Base-by-base conservation (phyloP, 2,888 invertebrate species). In the Selenia dentaria region DNA sequence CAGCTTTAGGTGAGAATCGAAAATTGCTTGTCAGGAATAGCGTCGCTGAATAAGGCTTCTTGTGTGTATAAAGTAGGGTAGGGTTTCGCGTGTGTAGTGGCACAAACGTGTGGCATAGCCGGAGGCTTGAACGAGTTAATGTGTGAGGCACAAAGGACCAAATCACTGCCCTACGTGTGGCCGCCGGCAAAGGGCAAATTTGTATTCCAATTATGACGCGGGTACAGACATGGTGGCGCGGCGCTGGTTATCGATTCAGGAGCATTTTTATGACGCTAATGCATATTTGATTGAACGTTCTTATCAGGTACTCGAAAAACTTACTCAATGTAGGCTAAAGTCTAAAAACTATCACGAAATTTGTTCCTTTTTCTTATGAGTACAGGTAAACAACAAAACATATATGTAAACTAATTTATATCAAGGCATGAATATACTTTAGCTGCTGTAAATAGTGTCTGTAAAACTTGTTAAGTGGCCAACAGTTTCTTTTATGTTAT, bases 121-220 rank as follows among this genome's bases (percentile, higher is more conserved):
- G 59, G 77, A 74, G 81, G 79, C 76, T 75, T 78, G 82, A 87
- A 88, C 88, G 87, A 89, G 86, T 86, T 88, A 87, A 88, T 87
- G 87, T 86, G 88, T 87, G 87, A 71, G 77, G 79, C 86, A 90
- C 89, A 90, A 90, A 89, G 87, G 88, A 77, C 86, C 81, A 89
- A 89, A 89, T 89, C 89, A 89, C 86, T 83, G 83, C 81, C 81
- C 82, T 82, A 72, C 74, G 73, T 73, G 81, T 74, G 74, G 69
- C 74, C 76, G 69, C 13, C 81, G 83, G 82, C 87, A 85, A 85
- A 87, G 83, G 83, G 82, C 75, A 79, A 87, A 89, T 88, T 89
- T 88, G 89, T 89, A 88, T 86, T 88, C 84, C 87, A 89, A 90
- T 90, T 90, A 89, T 83, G 81, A 85, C 81, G 74, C 83, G 64